These are phyloP conservation scores for Magallana gigas DNA, from an alignment of 1,140 invertebrate genomes.

Conservation along the genomic window DNA sequence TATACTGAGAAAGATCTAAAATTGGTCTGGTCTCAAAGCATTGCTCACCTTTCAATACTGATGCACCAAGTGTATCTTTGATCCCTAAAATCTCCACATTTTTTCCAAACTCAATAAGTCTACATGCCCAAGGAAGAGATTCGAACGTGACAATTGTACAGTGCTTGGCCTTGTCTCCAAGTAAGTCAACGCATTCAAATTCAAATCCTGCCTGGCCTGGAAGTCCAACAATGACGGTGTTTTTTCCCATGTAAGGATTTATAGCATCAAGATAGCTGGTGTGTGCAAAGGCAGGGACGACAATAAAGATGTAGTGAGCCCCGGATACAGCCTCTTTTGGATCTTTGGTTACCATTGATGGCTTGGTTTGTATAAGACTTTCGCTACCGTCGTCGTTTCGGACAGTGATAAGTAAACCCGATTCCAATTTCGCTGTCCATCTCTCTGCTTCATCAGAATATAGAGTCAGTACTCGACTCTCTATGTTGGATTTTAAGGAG, in stretches of 20 bases:
- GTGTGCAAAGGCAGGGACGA: constrained; percentile 66
- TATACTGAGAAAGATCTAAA: constrained; percentile 51
- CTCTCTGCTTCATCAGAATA: constrained; percentile 68
- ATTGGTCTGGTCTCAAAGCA: constrained; percentile 52
- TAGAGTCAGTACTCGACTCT: constrained; percentile 63
- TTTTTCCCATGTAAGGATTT: constrained; percentile 53
- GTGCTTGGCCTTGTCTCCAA: constrained; percentile 51
- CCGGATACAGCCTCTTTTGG: constrained; percentile 55
- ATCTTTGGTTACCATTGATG: constrained; percentile 58
- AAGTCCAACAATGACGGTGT: constrained; percentile 64
- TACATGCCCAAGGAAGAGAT: constrained; percentile 68
- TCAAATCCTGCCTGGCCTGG: constrained; percentile 71
- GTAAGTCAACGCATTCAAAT: constrained; percentile 62
- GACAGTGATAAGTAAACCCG: constrained; percentile 32
- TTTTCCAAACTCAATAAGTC: constrained; percentile 66
- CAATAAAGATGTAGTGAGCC: constrained; percentile 62
- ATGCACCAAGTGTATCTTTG: constrained; percentile 62
- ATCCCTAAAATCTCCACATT: constrained; percentile 61
- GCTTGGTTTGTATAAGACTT: constrained; percentile 39
- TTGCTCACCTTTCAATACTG: constrained; percentile 57
- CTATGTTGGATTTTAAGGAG: constrained; percentile 54
- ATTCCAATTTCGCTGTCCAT: constrained; percentile 56
- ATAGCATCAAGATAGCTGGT: constrained; percentile 62
- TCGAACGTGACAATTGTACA: constrained; percentile 59
- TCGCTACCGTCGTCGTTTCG: constrained; percentile 39